Evolutionary conservation across 92 coral and sea anemone species (phyloP).

Genomic region (Galaxea fascicularis): DNA sequence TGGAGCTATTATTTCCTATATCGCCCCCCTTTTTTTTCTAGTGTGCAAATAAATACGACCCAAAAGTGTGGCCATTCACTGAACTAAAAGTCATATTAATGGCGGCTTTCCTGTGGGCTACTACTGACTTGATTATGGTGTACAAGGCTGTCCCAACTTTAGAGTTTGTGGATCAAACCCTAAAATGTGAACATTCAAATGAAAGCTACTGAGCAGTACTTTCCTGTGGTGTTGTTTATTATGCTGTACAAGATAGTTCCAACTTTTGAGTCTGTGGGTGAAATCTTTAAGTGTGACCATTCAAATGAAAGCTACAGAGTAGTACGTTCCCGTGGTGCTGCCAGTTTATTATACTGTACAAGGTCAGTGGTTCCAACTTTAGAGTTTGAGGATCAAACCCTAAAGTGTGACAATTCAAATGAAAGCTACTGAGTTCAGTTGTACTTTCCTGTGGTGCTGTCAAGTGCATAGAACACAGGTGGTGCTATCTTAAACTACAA

Average conservation of each 20-base stretch:
- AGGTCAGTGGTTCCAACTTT: conserved; percentile 10
- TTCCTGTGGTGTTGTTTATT: background rate
- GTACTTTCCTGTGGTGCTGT: no score
- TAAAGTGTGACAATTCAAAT: no score
- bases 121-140: background rate
- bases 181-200: background rate
- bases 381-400: background rate
- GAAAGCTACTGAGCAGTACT: conserved; percentile 11
- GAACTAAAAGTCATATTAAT: background rate
- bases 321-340: background rate
- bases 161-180: background rate
- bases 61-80: background rate
- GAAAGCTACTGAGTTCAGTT: no score
- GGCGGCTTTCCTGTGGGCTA: background rate
- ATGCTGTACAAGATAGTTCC: background rate
- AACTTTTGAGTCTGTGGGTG: background rate
- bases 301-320: background rate
- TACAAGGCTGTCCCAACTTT: background rate
- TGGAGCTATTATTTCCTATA: no score
- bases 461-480: no score
- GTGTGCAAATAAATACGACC: no score
- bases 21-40: no score
- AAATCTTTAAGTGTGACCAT: background rate
- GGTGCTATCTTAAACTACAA: no score
- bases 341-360: conserved; percentile 1